These are phyloP conservation scores for Morpho helenor DNA, from an alignment of 2,888 invertebrate genomes.

Conservation along the genomic window DNA sequence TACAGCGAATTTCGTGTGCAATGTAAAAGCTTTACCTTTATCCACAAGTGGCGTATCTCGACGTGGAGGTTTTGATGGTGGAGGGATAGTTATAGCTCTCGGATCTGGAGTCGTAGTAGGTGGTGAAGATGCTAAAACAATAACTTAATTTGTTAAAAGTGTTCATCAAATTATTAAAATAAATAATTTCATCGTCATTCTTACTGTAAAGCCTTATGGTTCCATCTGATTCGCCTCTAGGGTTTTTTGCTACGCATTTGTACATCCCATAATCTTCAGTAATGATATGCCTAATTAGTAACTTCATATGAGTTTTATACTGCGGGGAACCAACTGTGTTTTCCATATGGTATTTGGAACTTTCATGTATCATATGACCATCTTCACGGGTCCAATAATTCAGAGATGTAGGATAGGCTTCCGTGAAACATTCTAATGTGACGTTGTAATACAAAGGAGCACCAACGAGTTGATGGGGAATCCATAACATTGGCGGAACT, in stretches of 20 bases:
- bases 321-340: slow-evolving; percentile 83
- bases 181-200: slow-evolving; percentile 47
- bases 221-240: slow-evolving; percentile 93
- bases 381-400: slow-evolving; percentile 95
- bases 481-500: slow-evolving; percentile 96
- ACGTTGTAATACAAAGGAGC: slow-evolving; percentile 90
- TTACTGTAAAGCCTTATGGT: slow-evolving; percentile 93
- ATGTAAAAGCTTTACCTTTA: slow-evolving; percentile 52
- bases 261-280: slow-evolving; percentile 91
- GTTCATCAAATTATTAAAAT: no score
- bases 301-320: slow-evolving; percentile 93
- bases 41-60: slow-evolving; percentile 66
- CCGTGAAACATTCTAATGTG: slow-evolving; percentile 92
- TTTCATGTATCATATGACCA: slow-evolving; percentile 93
- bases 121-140: slow-evolving; percentile 83
- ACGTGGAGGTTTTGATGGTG: slow-evolving; percentile 64
- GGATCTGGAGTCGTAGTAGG: slow-evolving; percentile 90
- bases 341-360: slow-evolving; percentile 88
- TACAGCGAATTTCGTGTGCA: no score
- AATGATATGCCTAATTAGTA: slow-evolving; percentile 88
- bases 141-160: background rate
- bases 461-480: slow-evolving; percentile 93
- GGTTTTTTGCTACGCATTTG: slow-evolving; percentile 94
- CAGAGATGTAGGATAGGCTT: slow-evolving; percentile 93
- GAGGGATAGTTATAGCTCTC: slow-evolving; percentile 77